Conservation (phyloP, 2,888 invertebrate genomes). For the Eupithecia tripunctaria region DNA sequence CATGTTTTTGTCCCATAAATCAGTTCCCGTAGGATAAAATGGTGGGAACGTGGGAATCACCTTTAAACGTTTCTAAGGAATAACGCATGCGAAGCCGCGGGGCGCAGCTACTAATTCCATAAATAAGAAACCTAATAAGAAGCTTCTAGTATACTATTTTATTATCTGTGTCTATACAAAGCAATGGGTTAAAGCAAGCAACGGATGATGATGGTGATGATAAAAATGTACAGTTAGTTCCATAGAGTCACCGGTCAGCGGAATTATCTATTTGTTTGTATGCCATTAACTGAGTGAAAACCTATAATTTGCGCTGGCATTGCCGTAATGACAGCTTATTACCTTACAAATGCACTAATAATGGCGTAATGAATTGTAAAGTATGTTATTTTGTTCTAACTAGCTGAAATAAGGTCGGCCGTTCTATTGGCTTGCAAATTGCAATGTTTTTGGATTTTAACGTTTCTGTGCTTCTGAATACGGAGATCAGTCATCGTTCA, state of each 20-base stretch:
- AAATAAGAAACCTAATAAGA: no score
- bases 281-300: conserved; percentile 35
- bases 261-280: conserved; percentile 14
- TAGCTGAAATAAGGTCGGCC: conserved; percentile 28
- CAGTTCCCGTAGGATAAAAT: no score
- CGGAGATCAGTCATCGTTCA: background rate
- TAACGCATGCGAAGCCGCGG: no score
- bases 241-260: conserved; percentile 11
- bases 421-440: conserved; percentile 6
- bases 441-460: background rate
- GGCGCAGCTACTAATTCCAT: no score
- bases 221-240: background rate
- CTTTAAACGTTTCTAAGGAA: no score
- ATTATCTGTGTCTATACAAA: no score
- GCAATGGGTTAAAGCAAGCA: background rate
- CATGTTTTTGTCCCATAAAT: no score
- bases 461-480: background rate
- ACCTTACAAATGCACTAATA: conserved; percentile 32
- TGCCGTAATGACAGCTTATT: conserved; percentile 37
- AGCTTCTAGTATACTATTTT: no score
- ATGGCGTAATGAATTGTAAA: conserved; percentile 32
- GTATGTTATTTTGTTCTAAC: conserved; percentile 28
- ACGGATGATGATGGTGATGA: background rate
- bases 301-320: conserved; percentile 40
- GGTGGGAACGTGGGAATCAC: no score